Base-by-base conservation (phyloP, 2,113 vertebrate species). In the Phaethornis superciliosus region DNA sequence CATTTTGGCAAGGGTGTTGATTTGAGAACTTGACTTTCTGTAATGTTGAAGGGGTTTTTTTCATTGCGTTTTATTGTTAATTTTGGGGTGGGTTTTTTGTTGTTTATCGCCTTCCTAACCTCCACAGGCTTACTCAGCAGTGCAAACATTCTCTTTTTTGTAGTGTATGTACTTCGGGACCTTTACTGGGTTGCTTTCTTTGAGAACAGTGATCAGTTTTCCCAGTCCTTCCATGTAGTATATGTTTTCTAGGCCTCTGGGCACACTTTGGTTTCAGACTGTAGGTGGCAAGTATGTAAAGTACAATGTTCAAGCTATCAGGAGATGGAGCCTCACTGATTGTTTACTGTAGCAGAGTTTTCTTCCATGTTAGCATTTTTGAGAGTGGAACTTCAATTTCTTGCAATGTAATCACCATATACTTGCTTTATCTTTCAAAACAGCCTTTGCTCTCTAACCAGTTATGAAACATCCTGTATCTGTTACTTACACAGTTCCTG, bases 1-100 rank as follows among this genome's bases (percentile, higher is more conserved):
- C 0, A 0, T 30, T 58, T 87, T 76, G 58, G 10, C 32, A 6
- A 55, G 3, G 2, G 7, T 68, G 23, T 51, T 87, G 13, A 6
- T n/a, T n/a, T 68, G 24, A 64, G 12, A 15, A 81, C 30, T 59
- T 76, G 0, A 12, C 30, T 27, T 71, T 59, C 3, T 44, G 7
- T 72, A 77, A 6, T 12, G 15, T n/a, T 7, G 35, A 72, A 46
- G 3, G 1, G 3, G 1, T 59, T 35, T 81, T 40, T 89, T 83
- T 83, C 15, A 12, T 3, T 30, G 35, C 5, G 2, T 15, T 80
- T 71, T 7, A 3, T 58, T 89, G 7, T 42, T 52, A 23, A 21
- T 49, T 49, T 74, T 46, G 17, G 52, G 26, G 6, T 68, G 8
- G 15, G 1, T 33, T 19, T 68, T 27, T 24, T 44, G 7, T 24